phyloP scores from a whole-genome alignment of 2,797 vertebrate genomes.

The Hyperoplus lanceolatus region DNA sequence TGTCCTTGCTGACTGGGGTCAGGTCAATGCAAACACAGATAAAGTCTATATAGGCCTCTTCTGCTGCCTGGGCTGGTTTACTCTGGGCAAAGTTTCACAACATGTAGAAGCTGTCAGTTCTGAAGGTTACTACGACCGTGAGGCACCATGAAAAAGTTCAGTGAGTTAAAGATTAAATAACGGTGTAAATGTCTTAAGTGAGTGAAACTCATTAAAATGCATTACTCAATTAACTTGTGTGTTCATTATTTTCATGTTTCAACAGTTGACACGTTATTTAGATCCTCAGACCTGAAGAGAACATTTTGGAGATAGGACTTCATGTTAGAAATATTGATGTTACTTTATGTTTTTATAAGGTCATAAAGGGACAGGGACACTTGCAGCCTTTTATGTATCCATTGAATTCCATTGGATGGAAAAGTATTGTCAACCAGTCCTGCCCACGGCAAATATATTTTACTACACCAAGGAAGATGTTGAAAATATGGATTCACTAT shows the following conservation, averaged over 20 bases:
- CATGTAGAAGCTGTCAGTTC: background rate
- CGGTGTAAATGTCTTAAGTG: background rate
- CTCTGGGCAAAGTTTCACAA: constrained; percentile 30
- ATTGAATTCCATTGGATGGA: no score
- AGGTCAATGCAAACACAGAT: constrained; percentile 11
- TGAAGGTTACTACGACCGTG: background rate
- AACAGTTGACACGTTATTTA: background rate
- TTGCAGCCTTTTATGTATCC: background rate
- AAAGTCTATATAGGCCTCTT: background rate
- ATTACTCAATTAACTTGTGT: background rate
- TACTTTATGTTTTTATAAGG: background rate
- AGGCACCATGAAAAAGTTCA: background rate
- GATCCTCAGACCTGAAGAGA: background rate
- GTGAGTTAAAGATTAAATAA: no score
- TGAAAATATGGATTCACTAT: no score
- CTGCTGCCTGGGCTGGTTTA: background rate
- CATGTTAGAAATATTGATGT: background rate
- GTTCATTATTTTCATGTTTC: background rate
- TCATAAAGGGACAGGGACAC: no score
- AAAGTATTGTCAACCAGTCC: no score
- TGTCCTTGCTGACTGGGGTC: constrained; percentile 5
- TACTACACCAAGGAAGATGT: no score
- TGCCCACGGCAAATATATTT: no score
- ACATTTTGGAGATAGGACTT: background rate
- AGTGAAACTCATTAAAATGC: background rate